A percentile compares a stretch with the other conserved stretches of the same genome.
Evolutionary conservation across 1,140 invertebrate genomes (phyloP).

Genomic region (Centruroides vittatus): DNA sequence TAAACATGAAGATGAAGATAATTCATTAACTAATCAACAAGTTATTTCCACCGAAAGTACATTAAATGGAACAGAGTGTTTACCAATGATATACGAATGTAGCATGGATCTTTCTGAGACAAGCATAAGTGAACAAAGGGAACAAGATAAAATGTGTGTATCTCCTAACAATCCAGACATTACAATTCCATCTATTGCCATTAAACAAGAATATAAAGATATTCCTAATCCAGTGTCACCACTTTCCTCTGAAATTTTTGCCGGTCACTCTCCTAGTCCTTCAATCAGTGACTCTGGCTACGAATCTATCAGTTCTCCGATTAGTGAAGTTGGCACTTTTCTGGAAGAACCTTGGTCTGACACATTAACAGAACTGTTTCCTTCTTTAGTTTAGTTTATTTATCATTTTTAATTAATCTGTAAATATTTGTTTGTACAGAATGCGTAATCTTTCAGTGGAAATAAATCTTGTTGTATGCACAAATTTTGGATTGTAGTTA

Average conservation of each 20-base stretch:
- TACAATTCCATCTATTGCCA: neutral
- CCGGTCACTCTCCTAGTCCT: neutral
- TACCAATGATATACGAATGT: neutral
- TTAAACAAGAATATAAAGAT: neutral
- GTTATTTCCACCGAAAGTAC: slow-evolving; percentile 8
- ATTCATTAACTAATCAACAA: neutral
- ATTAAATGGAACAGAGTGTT: neutral
- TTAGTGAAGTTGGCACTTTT: neutral
- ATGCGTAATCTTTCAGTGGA: neutral
- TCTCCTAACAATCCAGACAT: neutral
- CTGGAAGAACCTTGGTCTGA: slow-evolving; percentile 8
- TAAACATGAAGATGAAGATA: slow-evolving; percentile 5
- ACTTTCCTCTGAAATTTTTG: neutral
- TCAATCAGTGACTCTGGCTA: slow-evolving; percentile 16
- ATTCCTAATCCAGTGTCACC: slow-evolving; percentile 1
- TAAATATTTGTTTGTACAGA: slow-evolving; percentile 2
- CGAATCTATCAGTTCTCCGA: slow-evolving; percentile 6
- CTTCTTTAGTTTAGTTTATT: slow-evolving; percentile 13
- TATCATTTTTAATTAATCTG: neutral
- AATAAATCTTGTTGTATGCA: no score
- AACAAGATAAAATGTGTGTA: neutral
- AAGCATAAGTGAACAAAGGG: neutral
- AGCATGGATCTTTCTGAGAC: neutral
- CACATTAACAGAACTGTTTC: slow-evolving; percentile 17
- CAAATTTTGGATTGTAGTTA: no score